Evolutionary conservation across 1,140 invertebrate genomes (phyloP).

Genomic region (Drosophila funebris): DNA sequence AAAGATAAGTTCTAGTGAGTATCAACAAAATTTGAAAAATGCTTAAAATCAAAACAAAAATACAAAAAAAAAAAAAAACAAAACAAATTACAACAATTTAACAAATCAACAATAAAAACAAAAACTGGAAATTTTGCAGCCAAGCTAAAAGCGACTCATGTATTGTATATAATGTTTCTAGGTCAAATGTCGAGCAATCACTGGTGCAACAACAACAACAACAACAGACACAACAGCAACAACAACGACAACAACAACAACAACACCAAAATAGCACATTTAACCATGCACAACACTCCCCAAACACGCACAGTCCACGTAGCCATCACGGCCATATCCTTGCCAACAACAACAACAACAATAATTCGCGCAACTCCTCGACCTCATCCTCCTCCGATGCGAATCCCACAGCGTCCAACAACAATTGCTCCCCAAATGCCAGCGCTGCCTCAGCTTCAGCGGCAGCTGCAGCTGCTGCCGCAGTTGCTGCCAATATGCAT

Average conservation of each 20-base stretch:
- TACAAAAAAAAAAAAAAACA: conserved; percentile 34
- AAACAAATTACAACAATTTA: conserved; percentile 23
- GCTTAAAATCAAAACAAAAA: conserved; percentile 24
- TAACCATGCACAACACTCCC: conserved; percentile 60
- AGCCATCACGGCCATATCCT: conserved; percentile 43
- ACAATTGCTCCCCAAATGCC: conserved; percentile 1
- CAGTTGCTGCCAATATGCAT: conserved; percentile 60
- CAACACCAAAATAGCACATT: conserved; percentile 68
- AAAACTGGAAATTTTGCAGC: conserved; percentile 48
- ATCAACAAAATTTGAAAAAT: conserved; percentile 62
- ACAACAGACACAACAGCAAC: conserved; percentile 59
- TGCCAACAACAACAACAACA: conserved; percentile 49
- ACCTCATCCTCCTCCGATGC: conserved; percentile 17
- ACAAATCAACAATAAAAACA: conserved; percentile 20
- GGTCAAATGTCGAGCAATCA: conserved; percentile 83
- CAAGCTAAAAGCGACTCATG: conserved; percentile 53
- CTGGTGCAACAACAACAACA: conserved; percentile 76
- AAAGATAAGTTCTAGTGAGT: conserved; percentile 14
- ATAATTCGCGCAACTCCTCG: conserved; percentile 32
- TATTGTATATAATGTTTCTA: conserved; percentile 83
- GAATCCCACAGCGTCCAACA: conserved; percentile 5
- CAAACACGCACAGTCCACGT: conserved; percentile 48
- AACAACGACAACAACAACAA: conserved; percentile 63
- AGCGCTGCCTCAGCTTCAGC: conserved; percentile 15
- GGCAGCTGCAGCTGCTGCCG: conserved; percentile 54